A percentile compares a stretch with the other conserved stretches of the same genome.
These are phyloP conservation scores for Bimastos eiseni DNA, from an alignment of 2,888 invertebrate genomes.

Conservation along the genomic window DNA sequence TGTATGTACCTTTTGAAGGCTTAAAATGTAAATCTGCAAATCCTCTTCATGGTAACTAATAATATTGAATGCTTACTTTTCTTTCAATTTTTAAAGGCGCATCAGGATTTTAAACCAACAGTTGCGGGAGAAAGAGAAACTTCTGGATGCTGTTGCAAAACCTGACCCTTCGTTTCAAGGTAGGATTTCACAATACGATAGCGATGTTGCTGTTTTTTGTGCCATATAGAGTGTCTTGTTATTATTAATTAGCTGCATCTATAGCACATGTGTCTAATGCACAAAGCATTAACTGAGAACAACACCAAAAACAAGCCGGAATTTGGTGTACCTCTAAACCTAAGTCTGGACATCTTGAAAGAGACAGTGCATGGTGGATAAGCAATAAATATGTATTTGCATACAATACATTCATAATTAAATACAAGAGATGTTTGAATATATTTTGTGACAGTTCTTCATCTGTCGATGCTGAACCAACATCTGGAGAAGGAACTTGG, in stretches of 20 bases:
- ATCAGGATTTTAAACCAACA: conserved; percentile 9
- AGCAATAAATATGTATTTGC: background rate
- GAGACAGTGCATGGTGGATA: too few relatives aligned
- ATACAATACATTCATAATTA: background rate
- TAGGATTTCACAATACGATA: background rate
- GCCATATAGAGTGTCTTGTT: background rate
- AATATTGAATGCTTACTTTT: background rate
- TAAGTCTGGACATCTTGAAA: too few relatives aligned
- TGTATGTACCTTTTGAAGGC: background rate
- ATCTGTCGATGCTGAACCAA: conserved; percentile 17
- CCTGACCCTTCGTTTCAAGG: conserved; percentile 21
- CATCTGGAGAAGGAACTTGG: conserved; percentile 17
- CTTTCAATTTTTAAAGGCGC: background rate
- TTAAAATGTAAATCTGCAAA: background rate
- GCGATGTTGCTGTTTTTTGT: background rate
- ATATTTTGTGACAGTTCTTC: conserved; percentile 16
- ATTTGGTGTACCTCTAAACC: too few relatives aligned
- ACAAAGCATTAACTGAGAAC: too few relatives aligned
- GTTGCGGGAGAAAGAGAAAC: conserved; percentile 16
- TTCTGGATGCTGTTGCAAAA: background rate
- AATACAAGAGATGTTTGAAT: background rate
- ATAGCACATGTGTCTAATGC: too few relatives aligned
- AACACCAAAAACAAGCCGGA: too few relatives aligned
- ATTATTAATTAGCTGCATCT: background rate
- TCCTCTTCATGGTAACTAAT: background rate